Conservation (phyloP, 2,888 invertebrate genomes). For the Polydrusus cervinus region DNA sequence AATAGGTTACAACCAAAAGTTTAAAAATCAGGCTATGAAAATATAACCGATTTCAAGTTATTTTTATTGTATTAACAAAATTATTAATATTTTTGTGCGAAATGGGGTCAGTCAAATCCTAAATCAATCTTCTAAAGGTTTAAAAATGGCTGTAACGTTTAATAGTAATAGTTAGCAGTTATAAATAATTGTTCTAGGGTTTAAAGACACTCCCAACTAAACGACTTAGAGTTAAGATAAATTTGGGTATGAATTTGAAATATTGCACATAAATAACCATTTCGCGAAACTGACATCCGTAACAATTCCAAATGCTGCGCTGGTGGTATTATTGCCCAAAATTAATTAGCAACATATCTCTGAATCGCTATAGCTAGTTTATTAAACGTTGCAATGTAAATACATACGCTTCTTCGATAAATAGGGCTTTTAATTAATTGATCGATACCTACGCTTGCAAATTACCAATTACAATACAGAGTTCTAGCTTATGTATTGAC, state of each 20-base stretch:
- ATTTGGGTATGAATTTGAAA: slow-evolving; percentile 45
- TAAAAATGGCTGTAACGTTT: slow-evolving; percentile 14
- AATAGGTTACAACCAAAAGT: too few species aligned
- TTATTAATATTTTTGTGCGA: too few species aligned
- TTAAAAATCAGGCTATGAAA: too few species aligned
- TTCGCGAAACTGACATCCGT: slow-evolving; percentile 35
- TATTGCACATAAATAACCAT: slow-evolving; percentile 44
- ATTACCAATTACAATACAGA: background rate
- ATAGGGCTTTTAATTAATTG: slow-evolving; percentile 8
- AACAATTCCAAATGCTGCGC: slow-evolving; percentile 29
- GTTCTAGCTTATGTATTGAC: too few species aligned
- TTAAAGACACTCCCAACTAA: slow-evolving; percentile 19
- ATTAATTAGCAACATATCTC: slow-evolving; percentile 46
- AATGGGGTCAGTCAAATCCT: background rate
- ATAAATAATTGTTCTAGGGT: slow-evolving; percentile 21
- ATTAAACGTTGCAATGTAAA: slow-evolving; percentile 10
- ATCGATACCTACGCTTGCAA: background rate
- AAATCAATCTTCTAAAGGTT: background rate
- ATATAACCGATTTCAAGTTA: too few species aligned
- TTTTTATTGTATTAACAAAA: too few species aligned
- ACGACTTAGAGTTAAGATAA: slow-evolving; percentile 34
- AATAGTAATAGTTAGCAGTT: slow-evolving; percentile 7
- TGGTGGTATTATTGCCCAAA: slow-evolving; percentile 27
- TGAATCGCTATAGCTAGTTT: slow-evolving; percentile 36
- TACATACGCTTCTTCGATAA: background rate